Evolutionary conservation across 2,113 vertebrate species (phyloP), one percentile per base, ranked within the genome.

Genomic region (Ifrita kowaldi): DNA sequence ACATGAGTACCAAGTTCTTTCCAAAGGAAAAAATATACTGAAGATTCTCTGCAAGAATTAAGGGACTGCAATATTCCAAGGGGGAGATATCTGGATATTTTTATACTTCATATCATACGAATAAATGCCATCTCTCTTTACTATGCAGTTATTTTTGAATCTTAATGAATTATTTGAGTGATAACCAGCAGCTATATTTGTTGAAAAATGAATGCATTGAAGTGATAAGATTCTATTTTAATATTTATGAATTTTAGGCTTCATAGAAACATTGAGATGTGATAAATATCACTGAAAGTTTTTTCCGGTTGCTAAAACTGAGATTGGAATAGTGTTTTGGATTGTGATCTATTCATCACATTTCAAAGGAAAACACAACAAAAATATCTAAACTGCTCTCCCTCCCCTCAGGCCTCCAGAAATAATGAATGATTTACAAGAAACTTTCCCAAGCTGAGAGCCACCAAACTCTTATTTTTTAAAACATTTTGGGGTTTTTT

Each of bases 231-330:
- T 70, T 77, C 27, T 39, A 30, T 71, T 96, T 94, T 71, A 92
- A 95, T 96, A 95, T 96, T 97, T 95, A 95, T 89, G 80, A 95
- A 81, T 88, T 84, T 87, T 35, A 91, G 89, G 55, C 85, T 82
- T 87, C 67, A 85, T n/a, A 92, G 56, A 92, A 88, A 73, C 30
- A 50, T 15, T 65, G 59, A 91, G 84, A 86, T 68, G 44, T 49
- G 93, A 95, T 90, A 91, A 87, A 86, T 68, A 96, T 93, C 94
- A 93, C 37, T 30, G 6, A 41, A 81, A 60, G 16, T 30, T 73
- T 92, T 86, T 84, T 80, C 35, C 0, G 0, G 64, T 67, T 65
- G 50, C 47, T 88, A 59, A 67, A 83, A 89, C 17, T 17, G 60
- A 89, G 82, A 90, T 94, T 81, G 90, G 68, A 95, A 86, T 83